A percentile compares a stretch with the other conserved stretches of the same genome.
Conservation (phyloP, 53 echinoderm and acorn worm genomes). For the Paelopatides confundens region DNA sequence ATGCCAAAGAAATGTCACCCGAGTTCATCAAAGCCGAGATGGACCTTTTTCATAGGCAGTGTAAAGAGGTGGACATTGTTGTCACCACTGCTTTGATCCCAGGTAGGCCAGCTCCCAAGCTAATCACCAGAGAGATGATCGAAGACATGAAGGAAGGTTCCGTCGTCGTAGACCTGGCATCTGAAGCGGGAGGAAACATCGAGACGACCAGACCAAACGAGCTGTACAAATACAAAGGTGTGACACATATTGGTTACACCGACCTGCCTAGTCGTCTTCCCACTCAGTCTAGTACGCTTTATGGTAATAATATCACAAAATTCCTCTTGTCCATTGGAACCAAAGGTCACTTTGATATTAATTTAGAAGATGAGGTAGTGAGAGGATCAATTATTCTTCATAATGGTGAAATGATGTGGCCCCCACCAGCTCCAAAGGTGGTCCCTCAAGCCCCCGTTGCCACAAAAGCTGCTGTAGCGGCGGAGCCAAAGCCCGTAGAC, state of each 20-base stretch:
- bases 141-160: conserved; percentile 99
- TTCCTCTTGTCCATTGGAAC: conserved; percentile 88
- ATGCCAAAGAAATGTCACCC: conserved; percentile 99
- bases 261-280: conserved; percentile 97
- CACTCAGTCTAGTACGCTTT: conserved; percentile 96
- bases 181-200: conserved; percentile 97
- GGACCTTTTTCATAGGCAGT: conserved; percentile 95
- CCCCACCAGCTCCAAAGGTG: conserved; percentile 96
- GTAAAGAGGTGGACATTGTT: conserved; percentile 93
- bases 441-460: conserved; percentile 68
- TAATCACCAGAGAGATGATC: conserved; percentile 96
- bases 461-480: conserved; percentile 51
- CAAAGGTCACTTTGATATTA: conserved; percentile 87
- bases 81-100: conserved; percentile 96
- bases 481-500: conserved; percentile 64
- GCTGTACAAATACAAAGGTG: conserved; percentile 91
- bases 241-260: conserved; percentile 93
- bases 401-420: conserved; percentile 96
- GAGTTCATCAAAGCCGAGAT: conserved; percentile 98
- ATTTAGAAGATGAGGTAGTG: conserved; percentile 97
- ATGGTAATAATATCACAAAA: conserved; percentile 97
- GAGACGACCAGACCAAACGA: conserved; percentile 95
- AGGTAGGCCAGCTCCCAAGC: conserved; percentile 92
- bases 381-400: conserved; percentile 90
- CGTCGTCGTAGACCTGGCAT: conserved; percentile 95